Evolutionary conservation across 2,797 vertebrate species (phyloP), one percentile per base, ranked within the genome.

Genomic region (Fistularia tabacaria): DNA sequence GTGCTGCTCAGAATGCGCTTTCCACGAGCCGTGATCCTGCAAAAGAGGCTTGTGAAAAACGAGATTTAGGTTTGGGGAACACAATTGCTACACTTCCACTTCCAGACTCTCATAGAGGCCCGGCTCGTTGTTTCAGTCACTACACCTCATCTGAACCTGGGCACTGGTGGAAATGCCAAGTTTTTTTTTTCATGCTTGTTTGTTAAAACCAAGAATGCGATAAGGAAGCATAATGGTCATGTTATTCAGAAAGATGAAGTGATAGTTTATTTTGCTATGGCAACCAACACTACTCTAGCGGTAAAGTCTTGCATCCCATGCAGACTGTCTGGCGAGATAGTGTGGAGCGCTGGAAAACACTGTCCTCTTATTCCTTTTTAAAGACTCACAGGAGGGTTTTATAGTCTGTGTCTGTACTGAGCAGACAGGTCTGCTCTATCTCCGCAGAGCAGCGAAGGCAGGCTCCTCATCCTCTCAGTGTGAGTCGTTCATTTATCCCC

Each of bases 31-130:
- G 47, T 63, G 69, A 76, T 77, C 70, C 64, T 15, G 49, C 49
- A 12, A 59, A 77, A 78, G 74, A 82, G 71, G 71, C 73, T 71
- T 77, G 59, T 48, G 45, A 49, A 69, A 57, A 70, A 66, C 53
- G 25, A 38, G 53, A 49, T 66, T 66, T 14, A 36, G 42, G 36
- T 82, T 76, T 68, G 40, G 57, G 47, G 45, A 54, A 57, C 59
- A 49, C 71, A 77, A 82, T 77, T 62, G 69, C 66, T 67, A 38
- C 7, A 61, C 53, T 59, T 57, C 15, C 36, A 40, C 54, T 59
- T 77, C 46, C 38, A 51, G 9, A 46, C n/a, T 54, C 49, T 51
- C 38, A 25, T 5, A 25, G 25, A 25, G 5, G 25, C 25, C 25
- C 25, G 25, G 25, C 25, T n/a, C 25, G 25, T 25, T 25, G 25